Conservation (phyloP, 1,140 invertebrate species). For the Carcinoscorpius rotundicauda region DNA sequence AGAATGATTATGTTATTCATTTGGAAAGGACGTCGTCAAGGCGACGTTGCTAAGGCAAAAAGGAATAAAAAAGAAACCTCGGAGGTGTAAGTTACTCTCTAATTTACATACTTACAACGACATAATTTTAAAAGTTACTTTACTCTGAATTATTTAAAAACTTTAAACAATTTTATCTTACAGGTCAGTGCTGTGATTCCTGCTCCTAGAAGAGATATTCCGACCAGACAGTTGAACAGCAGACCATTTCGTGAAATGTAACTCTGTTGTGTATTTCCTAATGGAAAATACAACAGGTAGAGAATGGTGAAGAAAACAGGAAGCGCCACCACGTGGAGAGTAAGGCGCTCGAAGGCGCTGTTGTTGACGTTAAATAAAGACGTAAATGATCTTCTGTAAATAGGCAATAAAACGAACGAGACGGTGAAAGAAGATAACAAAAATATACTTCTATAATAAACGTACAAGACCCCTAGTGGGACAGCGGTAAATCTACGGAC, state of each 20-base stretch:
- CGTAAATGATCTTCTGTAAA: constrained; percentile 21
- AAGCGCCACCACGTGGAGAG: constrained; percentile 54
- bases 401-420: neutral
- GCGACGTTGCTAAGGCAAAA: no score
- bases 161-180: constrained; percentile 12
- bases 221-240: constrained; percentile 62
- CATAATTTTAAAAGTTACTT: no score
- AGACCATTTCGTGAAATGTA: constrained; percentile 64
- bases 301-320: constrained; percentile 63
- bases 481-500: no score
- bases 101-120: no score
- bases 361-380: constrained; percentile 46
- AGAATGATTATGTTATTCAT: no score
- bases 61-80: no score
- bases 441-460: no score
- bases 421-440: no score
- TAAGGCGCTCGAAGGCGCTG: constrained; percentile 55
- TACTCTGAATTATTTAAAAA: neutral
- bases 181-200: constrained; percentile 55
- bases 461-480: no score
- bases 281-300: constrained; percentile 59
- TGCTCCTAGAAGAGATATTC: constrained; percentile 57
- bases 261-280: constrained; percentile 55
- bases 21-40: no score
- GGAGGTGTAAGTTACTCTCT: no score